Evolutionary conservation across 2,797 vertebrate species (phyloP), one percentile per base, ranked within the genome.

Genomic region (Semotilus atromaculatus): DNA sequence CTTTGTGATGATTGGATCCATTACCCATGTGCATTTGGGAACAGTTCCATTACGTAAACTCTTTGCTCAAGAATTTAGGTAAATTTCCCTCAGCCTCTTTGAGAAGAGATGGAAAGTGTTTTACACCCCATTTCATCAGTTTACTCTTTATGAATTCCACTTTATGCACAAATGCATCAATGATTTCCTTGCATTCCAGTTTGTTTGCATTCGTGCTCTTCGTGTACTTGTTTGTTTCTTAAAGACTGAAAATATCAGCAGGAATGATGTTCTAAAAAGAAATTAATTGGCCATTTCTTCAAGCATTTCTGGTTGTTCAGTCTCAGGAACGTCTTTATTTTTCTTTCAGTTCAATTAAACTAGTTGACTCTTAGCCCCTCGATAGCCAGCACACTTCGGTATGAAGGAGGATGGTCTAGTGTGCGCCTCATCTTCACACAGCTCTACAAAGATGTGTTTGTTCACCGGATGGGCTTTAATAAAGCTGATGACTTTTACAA

Each of bases 101-200:
- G 13, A 34, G 26, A 55, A 80, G 66, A 23, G 7, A 85, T 13
- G 36, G 76, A 85, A 80, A 85, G 23, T 34, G 76, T 45, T 85
- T 75, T 48, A 74, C 53, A 70, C 72, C 53, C 31, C n/a, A 26
- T 62, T 77, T 71, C 18, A 8, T 38, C 64, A 84, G 82, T 66
- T 83, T 68, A 84, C 77, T 84, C 82, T 76, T 67, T 53, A 48
- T 84, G 34, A 26, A 78, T 34, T 70, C 73, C 60, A 68, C 82
- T 84, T 78, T 45, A 38, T 45, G 48, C 48, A 78, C 73, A 84
- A 58, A 70, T 36, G 64, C 48, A 16, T 80, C 71, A 3, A 74
- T 26, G n/a, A 5, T 48, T 55, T 73, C 64, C 51, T 70, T 84
- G 75, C 36, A 70, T 58, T 82, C 53, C 16, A 66, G 62, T 21